phyloP scores from a whole-genome alignment of 2,113 vertebrate genomes.

The Megalops atlanticus region DNA sequence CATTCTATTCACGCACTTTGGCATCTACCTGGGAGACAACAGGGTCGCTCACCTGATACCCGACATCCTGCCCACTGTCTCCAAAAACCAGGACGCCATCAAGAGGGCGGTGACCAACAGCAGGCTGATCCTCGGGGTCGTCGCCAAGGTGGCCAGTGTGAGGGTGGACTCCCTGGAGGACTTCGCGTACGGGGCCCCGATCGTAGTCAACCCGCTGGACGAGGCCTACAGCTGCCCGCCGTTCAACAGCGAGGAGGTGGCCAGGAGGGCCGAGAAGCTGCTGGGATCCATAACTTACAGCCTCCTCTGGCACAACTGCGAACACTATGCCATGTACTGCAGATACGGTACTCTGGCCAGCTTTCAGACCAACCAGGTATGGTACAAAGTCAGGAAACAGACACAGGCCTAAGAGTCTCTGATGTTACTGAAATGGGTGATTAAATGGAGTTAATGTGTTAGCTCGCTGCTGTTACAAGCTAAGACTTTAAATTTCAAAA shows the following conservation, averaged over 20 bases:
- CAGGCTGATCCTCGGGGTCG: constrained; percentile 83
- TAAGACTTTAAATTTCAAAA: too few relatives aligned
- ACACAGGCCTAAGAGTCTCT: not conserved
- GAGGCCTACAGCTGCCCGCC: constrained; percentile 72
- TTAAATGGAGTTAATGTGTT: not conserved
- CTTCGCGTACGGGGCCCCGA: constrained; percentile 86
- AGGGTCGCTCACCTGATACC: constrained; percentile 94
- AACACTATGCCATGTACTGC: constrained; percentile 96
- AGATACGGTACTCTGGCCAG: constrained; percentile 85
- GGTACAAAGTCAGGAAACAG: not conserved
- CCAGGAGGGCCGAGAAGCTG: constrained; percentile 81
- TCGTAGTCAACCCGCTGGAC: constrained; percentile 89
- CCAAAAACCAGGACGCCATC: constrained; percentile 66
- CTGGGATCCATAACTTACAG: constrained; percentile 84
- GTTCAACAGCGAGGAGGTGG: constrained; percentile 81
- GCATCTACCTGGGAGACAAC: constrained; percentile 78
- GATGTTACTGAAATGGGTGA: not conserved
- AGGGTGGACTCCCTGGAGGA: constrained; percentile 89
- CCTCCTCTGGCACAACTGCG: constrained; percentile 96
- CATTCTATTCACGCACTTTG: constrained; percentile 74
- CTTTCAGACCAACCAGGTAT: constrained; percentile 91
- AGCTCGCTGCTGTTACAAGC: too few relatives aligned
- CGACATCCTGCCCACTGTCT: constrained; percentile 66
- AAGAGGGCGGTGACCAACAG: constrained; percentile 86
- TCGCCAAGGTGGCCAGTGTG: constrained; percentile 81